phyloP scores from a whole-genome alignment of 2,888 invertebrate genomes.

The Incurvaria masculella region DNA sequence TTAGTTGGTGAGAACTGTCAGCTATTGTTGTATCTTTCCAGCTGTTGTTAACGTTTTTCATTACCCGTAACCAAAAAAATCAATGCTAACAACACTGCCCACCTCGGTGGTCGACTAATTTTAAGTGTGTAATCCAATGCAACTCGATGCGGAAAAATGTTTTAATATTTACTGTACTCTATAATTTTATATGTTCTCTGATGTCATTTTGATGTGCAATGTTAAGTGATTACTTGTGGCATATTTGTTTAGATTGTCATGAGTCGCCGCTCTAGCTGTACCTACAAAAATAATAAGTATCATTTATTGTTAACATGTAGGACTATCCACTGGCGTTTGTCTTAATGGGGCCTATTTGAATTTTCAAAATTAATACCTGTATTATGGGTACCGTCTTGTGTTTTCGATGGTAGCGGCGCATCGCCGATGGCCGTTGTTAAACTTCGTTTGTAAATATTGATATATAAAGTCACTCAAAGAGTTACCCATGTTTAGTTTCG shows the following conservation, averaged over 20 bases:
- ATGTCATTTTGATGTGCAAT: background rate
- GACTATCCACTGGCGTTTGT: too few relatives aligned
- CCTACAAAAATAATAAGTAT: too few relatives aligned
- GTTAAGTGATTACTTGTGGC: background rate
- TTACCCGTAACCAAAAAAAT: background rate
- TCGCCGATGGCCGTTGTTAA: background rate
- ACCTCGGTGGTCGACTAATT: too few relatives aligned
- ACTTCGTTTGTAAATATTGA: conserved; percentile 41
- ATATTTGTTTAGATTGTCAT: background rate
- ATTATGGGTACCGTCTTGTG: too few relatives aligned
- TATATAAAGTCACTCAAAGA: conserved; percentile 42
- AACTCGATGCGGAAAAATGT: too few relatives aligned
- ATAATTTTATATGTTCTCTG: background rate
- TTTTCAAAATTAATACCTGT: too few relatives aligned
- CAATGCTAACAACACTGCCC: too few relatives aligned
- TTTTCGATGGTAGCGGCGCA: too few relatives aligned
- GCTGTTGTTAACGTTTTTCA: background rate
- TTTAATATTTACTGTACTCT: background rate
- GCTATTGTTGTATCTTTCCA: background rate
- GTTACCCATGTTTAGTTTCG: conserved; percentile 49
- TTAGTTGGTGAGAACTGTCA: too few relatives aligned
- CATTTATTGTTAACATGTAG: too few relatives aligned
- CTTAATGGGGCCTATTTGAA: too few relatives aligned
- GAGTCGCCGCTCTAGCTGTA: background rate
- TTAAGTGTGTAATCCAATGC: too few relatives aligned